These are phyloP conservation scores for Porites evermanni DNA, from an alignment of 92 coral and sea anemone species.

Conservation along the genomic window DNA sequence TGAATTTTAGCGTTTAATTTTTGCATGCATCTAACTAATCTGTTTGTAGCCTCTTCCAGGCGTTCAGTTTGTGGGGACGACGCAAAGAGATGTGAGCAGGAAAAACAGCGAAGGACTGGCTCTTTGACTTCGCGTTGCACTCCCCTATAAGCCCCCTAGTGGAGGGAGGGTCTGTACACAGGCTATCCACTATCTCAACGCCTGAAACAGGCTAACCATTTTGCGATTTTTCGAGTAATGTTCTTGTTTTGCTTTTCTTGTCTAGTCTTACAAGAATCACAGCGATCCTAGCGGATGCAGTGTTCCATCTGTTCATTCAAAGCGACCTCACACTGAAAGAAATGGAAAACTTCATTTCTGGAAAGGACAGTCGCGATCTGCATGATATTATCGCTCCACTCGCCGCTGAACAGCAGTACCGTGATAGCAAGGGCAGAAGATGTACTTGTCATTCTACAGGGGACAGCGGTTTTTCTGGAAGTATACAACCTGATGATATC, in stretches of 20 bases:
- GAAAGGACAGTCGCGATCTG: conserved; percentile 67
- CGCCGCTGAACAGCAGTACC: conserved; percentile 4
- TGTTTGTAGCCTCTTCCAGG: no score
- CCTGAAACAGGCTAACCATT: no score
- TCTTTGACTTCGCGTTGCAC: no score
- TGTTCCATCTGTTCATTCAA: conserved; percentile 86
- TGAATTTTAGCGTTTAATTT: no score
- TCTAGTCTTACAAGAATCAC: conserved; percentile 64
- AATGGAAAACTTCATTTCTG: conserved; percentile 69
- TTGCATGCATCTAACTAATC: no score
- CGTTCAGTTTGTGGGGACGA: no score
- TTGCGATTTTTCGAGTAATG: no score
- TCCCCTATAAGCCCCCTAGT: no score
- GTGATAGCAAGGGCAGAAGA: conserved; percentile 9
- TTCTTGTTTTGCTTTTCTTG: background rate
- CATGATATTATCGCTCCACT: conserved; percentile 61
- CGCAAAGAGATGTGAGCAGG: no score
- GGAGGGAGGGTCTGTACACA: no score
- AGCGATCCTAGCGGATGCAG: conserved; percentile 72
- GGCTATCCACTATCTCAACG: no score
- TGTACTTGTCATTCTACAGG: conserved; percentile 40
- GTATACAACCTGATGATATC: conserved; percentile 31
- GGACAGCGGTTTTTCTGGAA: conserved; percentile 78
- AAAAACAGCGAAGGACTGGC: no score
- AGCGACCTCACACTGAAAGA: conserved; percentile 67